These are phyloP conservation scores for Syrista parreyssii DNA, from an alignment of 2,888 invertebrate genomes.

Conservation along the genomic window DNA sequence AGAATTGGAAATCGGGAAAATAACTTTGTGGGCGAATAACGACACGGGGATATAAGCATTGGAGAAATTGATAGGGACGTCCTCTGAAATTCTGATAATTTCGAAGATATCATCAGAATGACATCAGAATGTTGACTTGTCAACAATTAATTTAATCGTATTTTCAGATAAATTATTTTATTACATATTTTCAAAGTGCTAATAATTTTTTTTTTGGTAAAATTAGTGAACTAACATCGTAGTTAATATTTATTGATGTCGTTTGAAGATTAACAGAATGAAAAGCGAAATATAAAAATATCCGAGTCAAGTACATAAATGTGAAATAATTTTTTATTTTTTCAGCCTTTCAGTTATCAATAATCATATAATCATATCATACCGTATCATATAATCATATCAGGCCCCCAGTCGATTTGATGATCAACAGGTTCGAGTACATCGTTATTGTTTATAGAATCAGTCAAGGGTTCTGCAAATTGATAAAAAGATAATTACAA, in stretches of 20 bases:
- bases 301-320: no score
- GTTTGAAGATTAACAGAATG: neutral
- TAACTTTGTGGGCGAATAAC: no score
- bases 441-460: neutral
- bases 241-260: neutral
- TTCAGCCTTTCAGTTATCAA: constrained; percentile 2
- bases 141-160: neutral
- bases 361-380: no score
- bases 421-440: constrained; percentile 6
- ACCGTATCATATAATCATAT: no score
- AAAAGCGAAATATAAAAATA: neutral
- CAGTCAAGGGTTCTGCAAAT: neutral
- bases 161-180: neutral
- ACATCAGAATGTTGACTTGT: neutral
- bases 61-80: no score
- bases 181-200: neutral
- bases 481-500: neutral
- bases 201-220: neutral
- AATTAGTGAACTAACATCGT: neutral
- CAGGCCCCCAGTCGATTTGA: constrained; percentile 16
- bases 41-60: no score
- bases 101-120: neutral
- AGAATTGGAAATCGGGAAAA: no score
- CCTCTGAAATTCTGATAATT: neutral
- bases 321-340: no score